Conservation (phyloP, 2,113 vertebrate genomes). For the Oncorhynchus gorbuscha region DNA sequence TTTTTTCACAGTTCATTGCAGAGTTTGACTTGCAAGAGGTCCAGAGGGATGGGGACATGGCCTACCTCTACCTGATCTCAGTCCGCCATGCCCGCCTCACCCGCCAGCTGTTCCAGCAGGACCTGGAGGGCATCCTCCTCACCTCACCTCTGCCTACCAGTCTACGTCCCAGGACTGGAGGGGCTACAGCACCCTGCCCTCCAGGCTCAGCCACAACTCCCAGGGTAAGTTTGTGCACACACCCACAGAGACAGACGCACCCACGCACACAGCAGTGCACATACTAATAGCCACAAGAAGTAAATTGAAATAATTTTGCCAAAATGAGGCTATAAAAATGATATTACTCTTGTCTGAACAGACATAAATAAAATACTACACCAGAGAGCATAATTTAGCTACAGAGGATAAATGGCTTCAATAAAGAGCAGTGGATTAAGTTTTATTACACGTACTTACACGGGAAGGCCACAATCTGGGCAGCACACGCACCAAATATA, state of each 20-base stretch:
- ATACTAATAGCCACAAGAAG: no score
- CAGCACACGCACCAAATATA: no score
- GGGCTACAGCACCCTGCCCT: conserved; percentile 75
- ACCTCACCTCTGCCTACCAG: conserved; percentile 26
- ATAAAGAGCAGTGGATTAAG: no score
- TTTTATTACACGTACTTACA: no score
- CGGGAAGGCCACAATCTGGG: no score
- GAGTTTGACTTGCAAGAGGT: conserved; percentile 82
- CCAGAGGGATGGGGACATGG: conserved; percentile 78
- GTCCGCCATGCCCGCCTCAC: conserved; percentile 73
- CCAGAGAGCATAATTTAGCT: no score
- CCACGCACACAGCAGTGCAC: no score
- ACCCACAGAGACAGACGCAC: not conserved
- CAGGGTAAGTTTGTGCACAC: conserved; percentile 57
- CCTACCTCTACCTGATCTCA: conserved; percentile 88
- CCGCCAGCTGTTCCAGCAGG: conserved; percentile 79
- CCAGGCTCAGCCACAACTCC: conserved; percentile 56
- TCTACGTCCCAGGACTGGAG: conserved; percentile 58
- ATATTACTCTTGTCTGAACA: no score
- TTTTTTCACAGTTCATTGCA: conserved; percentile 65
- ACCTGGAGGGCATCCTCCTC: conserved; percentile 72
- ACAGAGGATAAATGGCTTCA: no score
- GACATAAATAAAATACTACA: no score
- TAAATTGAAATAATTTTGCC: no score
- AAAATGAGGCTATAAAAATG: no score